phyloP scores from a whole-genome alignment of 2,113 vertebrate genomes.

The Gallinago paraguaiae region DNA sequence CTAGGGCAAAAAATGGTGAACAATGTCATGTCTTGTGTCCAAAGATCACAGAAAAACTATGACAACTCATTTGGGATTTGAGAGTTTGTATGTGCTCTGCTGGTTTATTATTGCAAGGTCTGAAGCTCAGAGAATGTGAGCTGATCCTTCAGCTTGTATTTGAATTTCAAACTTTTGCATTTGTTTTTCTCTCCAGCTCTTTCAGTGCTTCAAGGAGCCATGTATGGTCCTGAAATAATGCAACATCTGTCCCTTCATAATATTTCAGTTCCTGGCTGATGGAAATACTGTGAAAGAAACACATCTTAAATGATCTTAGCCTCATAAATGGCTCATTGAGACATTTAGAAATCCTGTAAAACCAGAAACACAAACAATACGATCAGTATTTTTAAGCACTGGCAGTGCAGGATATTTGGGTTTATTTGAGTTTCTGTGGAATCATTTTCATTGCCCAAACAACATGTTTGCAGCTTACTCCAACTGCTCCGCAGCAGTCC shows the following conservation, averaged over 20 bases:
- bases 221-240: neutral
- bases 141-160: neutral
- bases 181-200: neutral
- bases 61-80: neutral
- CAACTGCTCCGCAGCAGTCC: neutral
- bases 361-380: neutral
- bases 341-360: neutral
- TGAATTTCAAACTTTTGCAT: neutral
- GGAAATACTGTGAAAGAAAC: neutral
- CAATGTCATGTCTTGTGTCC: neutral
- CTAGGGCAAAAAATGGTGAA: neutral
- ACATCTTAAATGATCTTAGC: neutral
- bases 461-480: neutral
- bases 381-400: neutral
- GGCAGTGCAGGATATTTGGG: neutral
- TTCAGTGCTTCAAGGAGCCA: neutral
- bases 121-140: neutral
- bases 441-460: neutral
- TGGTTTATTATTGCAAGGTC: constrained; percentile 42
- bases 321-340: constrained; percentile 21
- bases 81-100: neutral
- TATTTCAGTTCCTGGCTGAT: neutral
- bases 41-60: neutral
- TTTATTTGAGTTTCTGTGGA: neutral
- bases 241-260: neutral